These are phyloP conservation scores for Goniozus legneri DNA, from an alignment of 1,140 invertebrate genomes.

Conservation along the genomic window DNA sequence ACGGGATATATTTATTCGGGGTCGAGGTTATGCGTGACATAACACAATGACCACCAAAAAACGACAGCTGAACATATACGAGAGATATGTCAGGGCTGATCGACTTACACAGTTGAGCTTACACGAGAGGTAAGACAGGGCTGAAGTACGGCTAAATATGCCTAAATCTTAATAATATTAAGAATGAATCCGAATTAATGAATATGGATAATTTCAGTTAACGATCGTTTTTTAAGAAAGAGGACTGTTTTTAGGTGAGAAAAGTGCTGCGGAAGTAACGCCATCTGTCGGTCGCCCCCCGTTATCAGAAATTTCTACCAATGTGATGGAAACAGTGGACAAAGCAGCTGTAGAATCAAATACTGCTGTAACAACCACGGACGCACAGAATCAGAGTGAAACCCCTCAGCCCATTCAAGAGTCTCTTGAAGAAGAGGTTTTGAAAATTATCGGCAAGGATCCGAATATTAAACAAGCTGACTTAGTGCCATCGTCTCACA, in stretches of 20 bases:
- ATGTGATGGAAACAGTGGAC: neutral
- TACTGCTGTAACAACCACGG: neutral
- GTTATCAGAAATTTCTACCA: neutral
- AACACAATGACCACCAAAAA: neutral
- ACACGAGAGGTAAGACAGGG: neutral
- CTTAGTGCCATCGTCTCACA: neutral
- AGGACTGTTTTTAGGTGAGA: neutral
- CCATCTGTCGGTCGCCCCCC: neutral
- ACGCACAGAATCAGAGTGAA: neutral
- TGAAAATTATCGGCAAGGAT: slow-evolving; percentile 1
- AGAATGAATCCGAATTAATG: neutral
- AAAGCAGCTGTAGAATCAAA: neutral
- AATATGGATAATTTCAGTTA: neutral
- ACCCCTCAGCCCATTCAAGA: too few species aligned
- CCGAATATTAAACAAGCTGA: neutral
- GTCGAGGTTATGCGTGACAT: neutral
- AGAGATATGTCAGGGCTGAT: neutral
- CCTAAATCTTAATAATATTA: neutral
- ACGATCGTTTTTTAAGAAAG: neutral
- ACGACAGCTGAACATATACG: neutral
- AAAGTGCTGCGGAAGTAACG: neutral
- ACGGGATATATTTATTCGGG: too few species aligned
- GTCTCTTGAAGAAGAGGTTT: slow-evolving; percentile 1
- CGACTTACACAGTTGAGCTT: neutral
- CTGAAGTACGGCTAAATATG: too few species aligned